Conservation (phyloP, 2,888 invertebrate species). For the Campopleginae sp. region DNA sequence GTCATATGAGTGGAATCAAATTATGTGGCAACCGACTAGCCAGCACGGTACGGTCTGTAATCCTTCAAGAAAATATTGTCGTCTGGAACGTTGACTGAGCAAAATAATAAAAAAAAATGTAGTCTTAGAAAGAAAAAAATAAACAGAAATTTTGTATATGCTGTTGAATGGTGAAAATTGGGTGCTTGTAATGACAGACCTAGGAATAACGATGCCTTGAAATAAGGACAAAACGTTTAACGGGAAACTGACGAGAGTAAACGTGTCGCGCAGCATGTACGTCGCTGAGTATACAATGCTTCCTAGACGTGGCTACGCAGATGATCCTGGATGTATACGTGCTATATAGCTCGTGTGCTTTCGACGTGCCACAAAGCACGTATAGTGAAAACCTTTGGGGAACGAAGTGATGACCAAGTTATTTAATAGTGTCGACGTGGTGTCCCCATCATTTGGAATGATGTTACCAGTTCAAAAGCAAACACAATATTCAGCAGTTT, state of each 20-base stretch:
- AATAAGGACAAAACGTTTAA: not conserved
- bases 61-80: not conserved
- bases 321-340: not conserved
- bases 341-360: not conserved
- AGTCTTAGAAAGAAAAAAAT: not conserved
- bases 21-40: not conserved
- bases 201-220: not conserved
- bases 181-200: not conserved
- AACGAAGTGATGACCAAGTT: not conserved
- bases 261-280: not conserved
- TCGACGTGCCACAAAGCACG: constrained; percentile 1
- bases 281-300: not conserved
- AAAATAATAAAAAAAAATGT: not conserved
- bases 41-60: not conserved
- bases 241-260: not conserved
- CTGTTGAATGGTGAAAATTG: not conserved
- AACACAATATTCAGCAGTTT: not conserved
- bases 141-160: not conserved
- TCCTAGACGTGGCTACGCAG: not conserved
- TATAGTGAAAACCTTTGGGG: not conserved
- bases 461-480: not conserved
- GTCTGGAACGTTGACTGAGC: not conserved
- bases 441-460: not conserved
- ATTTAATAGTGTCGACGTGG: not conserved
- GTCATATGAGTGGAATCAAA: not conserved